Evolutionary conservation across 2,113 vertebrate species (phyloP).

Genomic region (Tor tambroides): DNA sequence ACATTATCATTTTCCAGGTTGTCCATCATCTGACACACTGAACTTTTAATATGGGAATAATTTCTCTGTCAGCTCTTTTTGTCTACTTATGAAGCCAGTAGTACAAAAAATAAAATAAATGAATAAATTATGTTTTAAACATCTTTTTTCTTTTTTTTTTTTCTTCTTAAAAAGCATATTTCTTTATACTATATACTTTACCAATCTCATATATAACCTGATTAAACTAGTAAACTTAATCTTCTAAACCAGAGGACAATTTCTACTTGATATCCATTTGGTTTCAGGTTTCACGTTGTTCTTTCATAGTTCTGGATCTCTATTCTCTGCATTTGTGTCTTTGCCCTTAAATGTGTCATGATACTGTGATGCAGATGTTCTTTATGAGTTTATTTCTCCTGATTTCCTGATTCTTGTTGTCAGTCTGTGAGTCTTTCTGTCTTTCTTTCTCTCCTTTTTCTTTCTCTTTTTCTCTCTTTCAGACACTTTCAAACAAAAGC

Average conservation of each 20-base stretch:
- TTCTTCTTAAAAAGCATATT: too few relatives aligned
- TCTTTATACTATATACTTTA: neutral
- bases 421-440: constrained; percentile 62
- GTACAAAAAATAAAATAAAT: constrained; percentile 4
- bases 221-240: neutral
- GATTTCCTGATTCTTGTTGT: constrained; percentile 56
- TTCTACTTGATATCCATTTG: neutral
- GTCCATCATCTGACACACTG: neutral
- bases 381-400: constrained; percentile 48
- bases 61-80: neutral
- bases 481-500: constrained; percentile 92
- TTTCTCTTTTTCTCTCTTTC: constrained; percentile 79
- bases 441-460: constrained; percentile 59
- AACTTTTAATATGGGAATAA: neutral
- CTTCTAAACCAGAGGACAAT: neutral
- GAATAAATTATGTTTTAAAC: neutral
- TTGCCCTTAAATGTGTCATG: constrained; percentile 32
- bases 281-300: neutral
- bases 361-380: constrained; percentile 22
- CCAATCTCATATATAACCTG: neutral
- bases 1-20: neutral
- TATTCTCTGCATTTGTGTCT: constrained; percentile 6
- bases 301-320: neutral
- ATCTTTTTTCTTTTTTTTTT: too few relatives aligned
- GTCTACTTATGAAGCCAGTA: constrained; percentile 5